Conservation (phyloP, 53 echinoderm and acorn worm genomes). For the Actinopyga echinites region DNA sequence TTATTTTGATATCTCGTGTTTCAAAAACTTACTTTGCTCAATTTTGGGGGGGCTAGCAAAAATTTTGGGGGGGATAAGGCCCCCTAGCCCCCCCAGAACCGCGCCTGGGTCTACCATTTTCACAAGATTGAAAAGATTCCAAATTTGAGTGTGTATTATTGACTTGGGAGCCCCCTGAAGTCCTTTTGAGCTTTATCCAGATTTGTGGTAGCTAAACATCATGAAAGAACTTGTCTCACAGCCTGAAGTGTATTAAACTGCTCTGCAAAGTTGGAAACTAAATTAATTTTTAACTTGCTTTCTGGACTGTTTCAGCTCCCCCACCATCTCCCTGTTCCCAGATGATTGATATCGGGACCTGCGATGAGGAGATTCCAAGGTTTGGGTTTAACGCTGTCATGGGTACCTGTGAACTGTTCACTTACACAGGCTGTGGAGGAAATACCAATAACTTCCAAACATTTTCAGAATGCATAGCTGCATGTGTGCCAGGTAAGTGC, state of each 20-base stretch:
- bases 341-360: background rate
- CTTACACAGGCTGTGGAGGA: constrained; percentile 13
- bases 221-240: too few relatives aligned
- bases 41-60: too few relatives aligned
- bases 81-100: too few relatives aligned
- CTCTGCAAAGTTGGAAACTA: background rate
- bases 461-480: background rate
- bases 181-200: too few relatives aligned
- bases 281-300: background rate
- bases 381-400: constrained; percentile 4
- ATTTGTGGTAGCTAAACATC: too few relatives aligned
- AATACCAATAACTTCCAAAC: constrained; percentile 15
- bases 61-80: too few relatives aligned
- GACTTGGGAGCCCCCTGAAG: too few relatives aligned
- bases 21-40: too few relatives aligned
- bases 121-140: too few relatives aligned
- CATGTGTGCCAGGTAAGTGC: constrained; percentile 6
- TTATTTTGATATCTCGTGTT: too few relatives aligned
- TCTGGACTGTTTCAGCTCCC: background rate
- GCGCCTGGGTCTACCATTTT: too few relatives aligned
- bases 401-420: constrained; percentile 12
- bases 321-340: background rate
- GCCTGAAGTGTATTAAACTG: background rate
- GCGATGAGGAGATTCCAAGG: background rate
- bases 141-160: too few relatives aligned